Conservation (phyloP, 2,797 vertebrate genomes). For the Hirundo rustica region DNA sequence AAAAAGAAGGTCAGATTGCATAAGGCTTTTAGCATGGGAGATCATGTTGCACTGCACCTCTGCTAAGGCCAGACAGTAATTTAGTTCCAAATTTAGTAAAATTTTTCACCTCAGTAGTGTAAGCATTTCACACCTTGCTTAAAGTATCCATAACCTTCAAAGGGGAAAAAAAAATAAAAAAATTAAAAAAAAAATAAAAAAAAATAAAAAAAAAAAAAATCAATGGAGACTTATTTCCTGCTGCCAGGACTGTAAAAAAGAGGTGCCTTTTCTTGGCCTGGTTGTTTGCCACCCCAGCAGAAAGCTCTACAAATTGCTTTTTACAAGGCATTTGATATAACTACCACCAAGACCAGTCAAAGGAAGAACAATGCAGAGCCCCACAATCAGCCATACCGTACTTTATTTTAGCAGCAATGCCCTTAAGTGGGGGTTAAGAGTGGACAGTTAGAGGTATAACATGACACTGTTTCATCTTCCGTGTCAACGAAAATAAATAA, state of each 20-base stretch:
- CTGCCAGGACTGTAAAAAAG: neutral
- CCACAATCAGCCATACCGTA: neutral
- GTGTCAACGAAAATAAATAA: neutral
- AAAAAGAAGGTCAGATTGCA: neutral
- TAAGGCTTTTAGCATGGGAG: neutral
- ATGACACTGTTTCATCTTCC: neutral
- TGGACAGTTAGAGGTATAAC: neutral
- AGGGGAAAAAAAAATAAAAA: neutral
- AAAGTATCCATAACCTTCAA: conserved; percentile 4
- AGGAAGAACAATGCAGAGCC: neutral
- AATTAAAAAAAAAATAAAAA: neutral
- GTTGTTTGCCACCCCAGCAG: neutral
- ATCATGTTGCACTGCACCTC: neutral
- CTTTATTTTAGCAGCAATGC: neutral
- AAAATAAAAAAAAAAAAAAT: neutral
- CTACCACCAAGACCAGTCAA: neutral
- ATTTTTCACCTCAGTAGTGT: neutral
- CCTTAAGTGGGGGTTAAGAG: neutral
- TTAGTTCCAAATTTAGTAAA: neutral
- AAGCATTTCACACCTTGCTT: neutral
- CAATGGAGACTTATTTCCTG: neutral
- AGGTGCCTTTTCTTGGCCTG: neutral
- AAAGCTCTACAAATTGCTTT: neutral
- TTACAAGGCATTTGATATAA: neutral
- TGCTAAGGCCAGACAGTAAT: neutral